phyloP scores from a whole-genome alignment of 2,888 invertebrate genomes.

The Lutraria lutraria region DNA sequence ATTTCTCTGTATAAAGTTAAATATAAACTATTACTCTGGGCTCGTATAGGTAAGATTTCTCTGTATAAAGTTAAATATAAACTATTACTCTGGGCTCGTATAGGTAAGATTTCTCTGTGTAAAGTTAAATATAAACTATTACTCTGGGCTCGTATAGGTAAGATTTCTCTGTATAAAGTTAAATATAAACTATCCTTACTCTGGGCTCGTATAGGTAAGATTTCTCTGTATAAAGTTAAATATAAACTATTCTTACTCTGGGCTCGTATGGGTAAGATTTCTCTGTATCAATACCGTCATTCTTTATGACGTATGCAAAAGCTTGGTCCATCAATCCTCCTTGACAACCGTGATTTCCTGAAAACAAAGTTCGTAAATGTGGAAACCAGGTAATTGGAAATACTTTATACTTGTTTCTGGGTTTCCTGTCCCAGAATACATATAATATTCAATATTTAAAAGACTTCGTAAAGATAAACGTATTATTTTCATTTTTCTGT shows the following conservation, averaged over 20 bases:
- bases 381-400: too few species aligned
- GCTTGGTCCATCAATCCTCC: conserved; percentile 85
- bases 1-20: conserved; percentile 93
- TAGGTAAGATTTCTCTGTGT: conserved; percentile 95
- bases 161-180: conserved; percentile 94
- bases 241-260: conserved; percentile 59
- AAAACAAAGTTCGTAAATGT: not conserved
- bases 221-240: conserved; percentile 93
- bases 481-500: too few species aligned
- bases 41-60: conserved; percentile 93
- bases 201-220: conserved; percentile 92
- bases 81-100: conserved; percentile 88
- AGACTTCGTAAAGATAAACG: too few species aligned
- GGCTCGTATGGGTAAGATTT: conserved; percentile 92
- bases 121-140: conserved; percentile 87
- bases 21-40: conserved; percentile 66
- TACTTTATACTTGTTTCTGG: too few species aligned
- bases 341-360: conserved; percentile 83
- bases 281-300: conserved; percentile 95
- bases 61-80: conserved; percentile 91
- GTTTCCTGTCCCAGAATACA: too few species aligned
- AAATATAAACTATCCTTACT: conserved; percentile 55
- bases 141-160: conserved; percentile 91
- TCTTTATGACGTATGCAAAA: conserved; percentile 81
- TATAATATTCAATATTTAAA: too few species aligned